Base-by-base conservation (phyloP, 2,888 invertebrate species). In the Apotomis turbidana region DNA sequence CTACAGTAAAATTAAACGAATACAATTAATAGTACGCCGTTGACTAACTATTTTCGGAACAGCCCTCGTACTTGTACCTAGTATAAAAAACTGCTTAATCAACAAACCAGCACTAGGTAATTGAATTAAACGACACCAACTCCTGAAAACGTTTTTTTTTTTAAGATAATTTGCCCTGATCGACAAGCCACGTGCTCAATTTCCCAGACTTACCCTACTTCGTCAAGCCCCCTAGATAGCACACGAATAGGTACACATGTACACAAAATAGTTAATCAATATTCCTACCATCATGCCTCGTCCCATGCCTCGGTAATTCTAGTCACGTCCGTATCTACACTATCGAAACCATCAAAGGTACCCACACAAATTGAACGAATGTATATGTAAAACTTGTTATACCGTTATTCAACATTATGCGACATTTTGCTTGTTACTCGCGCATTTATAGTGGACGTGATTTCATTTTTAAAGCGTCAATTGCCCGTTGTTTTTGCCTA, bases 331-430 rank as follows among this genome's bases (percentile, higher is more conserved):
- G 8, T 58, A 27, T 55, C 64, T 15, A 13, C 64, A 15, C 54
- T 13, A 44, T 41, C 57, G 41, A 15, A 49, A 12, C 62, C 38
- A 41, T 49, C 69, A 51, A 57, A 70, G 51, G 62, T 57, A 49
- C 55, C 49, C 57, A 62, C 55, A 57, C 57, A 62, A 57, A 38
- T 54, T 61, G 55, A 15, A 57, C 61, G 13, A 57, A 62, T 69
- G 55, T 13, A 57, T 62, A 61, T 61, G 49, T 55, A n/a, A 41
- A 13, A 57, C 8, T 27, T 49, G 13, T 52, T 38, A 44, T 68
- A 46, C 54, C 38, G 60, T 52, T 54, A 61, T 13, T 27, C 13
- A 6, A 41, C 10, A 0, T 9, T 6, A 49, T 49, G 49, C 9
- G 49, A 10, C 9, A 49, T 49, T 49, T 49, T 9, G 8, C 27